Percentiles rank a stretch among this genome's conserved stretches.
Evolutionary conservation across 1,140 invertebrate species (phyloP).

Genomic region (Diprion similis): DNA sequence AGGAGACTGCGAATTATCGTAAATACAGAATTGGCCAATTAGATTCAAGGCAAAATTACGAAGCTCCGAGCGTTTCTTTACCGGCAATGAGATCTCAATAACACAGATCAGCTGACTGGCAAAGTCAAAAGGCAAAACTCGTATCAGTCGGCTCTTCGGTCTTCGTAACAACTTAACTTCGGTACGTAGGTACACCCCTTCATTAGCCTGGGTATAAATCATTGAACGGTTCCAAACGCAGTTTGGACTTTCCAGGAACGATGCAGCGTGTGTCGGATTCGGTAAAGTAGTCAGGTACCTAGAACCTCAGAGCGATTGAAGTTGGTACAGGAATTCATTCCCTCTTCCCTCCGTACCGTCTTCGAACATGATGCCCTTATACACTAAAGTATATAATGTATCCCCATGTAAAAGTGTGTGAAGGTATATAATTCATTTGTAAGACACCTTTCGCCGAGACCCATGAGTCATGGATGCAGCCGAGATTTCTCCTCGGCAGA

Average conservation of each 20-base stretch:
- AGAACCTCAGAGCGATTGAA: neutral
- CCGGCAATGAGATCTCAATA: too few species aligned
- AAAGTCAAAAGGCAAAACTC: neutral
- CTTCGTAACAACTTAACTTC: neutral
- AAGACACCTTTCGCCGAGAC: neutral
- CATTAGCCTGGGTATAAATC: slow-evolving; percentile 8
- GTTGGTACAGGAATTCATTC: neutral
- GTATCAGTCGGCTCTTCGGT: too few species aligned
- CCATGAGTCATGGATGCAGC: neutral
- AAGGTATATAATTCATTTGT: neutral
- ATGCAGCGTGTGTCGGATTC: neutral
- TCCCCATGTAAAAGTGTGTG: neutral
- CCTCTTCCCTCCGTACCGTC: neutral
- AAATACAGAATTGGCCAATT: slow-evolving; percentile 1
- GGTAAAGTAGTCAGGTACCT: neutral
- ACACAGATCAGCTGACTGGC: too few species aligned
- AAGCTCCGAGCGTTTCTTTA: neutral
- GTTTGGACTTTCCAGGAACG: neutral
- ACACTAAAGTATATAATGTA: neutral
- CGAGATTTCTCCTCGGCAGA: neutral
- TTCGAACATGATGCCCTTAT: neutral
- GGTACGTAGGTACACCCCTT: neutral
- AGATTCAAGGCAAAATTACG: neutral
- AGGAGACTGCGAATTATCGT: neutral
- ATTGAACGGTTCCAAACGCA: neutral